Conservation (phyloP, 2,797 vertebrate genomes). For the Hydrolagus colliei region DNA sequence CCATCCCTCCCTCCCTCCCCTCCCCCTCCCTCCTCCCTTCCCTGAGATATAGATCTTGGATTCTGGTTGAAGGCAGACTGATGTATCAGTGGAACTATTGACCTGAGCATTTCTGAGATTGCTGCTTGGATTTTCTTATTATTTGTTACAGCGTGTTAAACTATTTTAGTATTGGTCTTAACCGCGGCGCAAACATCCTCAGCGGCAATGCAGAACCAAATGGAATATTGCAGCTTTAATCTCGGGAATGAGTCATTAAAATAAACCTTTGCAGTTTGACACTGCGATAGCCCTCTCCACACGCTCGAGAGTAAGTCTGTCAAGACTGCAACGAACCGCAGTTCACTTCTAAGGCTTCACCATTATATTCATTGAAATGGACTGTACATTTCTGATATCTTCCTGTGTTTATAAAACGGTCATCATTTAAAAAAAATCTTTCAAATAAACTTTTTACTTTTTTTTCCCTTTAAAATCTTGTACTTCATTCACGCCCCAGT, state of each 20-base stretch:
- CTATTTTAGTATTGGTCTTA: background rate
- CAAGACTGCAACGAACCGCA: background rate
- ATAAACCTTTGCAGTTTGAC: background rate
- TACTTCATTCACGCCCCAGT: conserved; percentile 27
- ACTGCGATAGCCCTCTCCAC: background rate
- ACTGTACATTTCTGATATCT: conserved; percentile 28
- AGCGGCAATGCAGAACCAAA: background rate
- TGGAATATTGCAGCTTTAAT: background rate
- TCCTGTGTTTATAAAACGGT: conserved; percentile 30
- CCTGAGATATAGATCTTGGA: background rate
- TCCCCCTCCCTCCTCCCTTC: background rate
- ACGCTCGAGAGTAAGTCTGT: background rate
- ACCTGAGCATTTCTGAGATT: background rate
- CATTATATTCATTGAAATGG: conserved; percentile 10
- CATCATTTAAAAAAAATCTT: conserved; percentile 30
- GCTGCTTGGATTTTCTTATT: background rate
- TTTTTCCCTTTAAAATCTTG: conserved; percentile 18
- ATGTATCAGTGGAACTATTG: background rate
- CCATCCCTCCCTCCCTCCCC: background rate
- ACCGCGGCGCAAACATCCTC: background rate
- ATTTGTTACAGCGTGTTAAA: background rate
- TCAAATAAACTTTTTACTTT: conserved; percentile 17
- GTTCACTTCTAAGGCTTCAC: no score
- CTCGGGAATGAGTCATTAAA: background rate
- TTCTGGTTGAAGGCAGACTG: background rate